Percentiles rank a stretch among this genome's conserved stretches.
Evolutionary conservation across 2,113 vertebrate genomes (phyloP).

Genomic region (Chinchilla lanigera): DNA sequence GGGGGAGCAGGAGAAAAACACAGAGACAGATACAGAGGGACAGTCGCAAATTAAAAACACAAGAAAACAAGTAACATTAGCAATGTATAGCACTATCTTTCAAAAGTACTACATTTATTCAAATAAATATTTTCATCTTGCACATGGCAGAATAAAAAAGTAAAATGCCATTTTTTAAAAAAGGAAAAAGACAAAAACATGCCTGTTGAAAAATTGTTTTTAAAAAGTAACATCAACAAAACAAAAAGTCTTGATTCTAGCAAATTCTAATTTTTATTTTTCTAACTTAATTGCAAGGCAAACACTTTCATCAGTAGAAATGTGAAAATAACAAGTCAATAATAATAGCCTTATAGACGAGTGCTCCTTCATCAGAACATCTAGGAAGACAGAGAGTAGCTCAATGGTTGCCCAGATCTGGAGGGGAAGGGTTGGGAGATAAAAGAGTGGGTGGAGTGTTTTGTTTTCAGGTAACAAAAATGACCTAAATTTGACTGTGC

Average conservation of each 20-base stretch:
- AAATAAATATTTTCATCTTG: neutral
- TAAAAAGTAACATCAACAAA: conserved; percentile 7
- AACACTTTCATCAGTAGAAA: conserved; percentile 24
- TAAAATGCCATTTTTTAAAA: neutral
- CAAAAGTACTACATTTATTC: neutral
- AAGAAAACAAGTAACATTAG: neutral
- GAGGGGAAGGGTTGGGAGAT: neutral
- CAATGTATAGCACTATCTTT: neutral
- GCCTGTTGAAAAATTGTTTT: no score
- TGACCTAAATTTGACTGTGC: neutral
- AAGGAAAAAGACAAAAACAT: neutral
- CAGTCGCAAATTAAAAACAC: neutral
- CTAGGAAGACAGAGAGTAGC: neutral
- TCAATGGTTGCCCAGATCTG: neutral
- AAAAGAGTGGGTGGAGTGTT: neutral
- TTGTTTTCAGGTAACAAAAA: neutral
- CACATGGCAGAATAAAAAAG: conserved; percentile 17
- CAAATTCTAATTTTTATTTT: conserved; percentile 39
- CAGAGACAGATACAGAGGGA: neutral
- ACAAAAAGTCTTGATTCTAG: neutral
- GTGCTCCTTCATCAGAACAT: neutral
- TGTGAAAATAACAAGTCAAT: conserved; percentile 24
- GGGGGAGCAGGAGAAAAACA: no score
- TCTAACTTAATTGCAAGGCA: conserved; percentile 32
- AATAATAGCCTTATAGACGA: conserved; percentile 3